phyloP scores from a whole-genome alignment of 2,113 vertebrate genomes.

The Phainopepla nitens region DNA sequence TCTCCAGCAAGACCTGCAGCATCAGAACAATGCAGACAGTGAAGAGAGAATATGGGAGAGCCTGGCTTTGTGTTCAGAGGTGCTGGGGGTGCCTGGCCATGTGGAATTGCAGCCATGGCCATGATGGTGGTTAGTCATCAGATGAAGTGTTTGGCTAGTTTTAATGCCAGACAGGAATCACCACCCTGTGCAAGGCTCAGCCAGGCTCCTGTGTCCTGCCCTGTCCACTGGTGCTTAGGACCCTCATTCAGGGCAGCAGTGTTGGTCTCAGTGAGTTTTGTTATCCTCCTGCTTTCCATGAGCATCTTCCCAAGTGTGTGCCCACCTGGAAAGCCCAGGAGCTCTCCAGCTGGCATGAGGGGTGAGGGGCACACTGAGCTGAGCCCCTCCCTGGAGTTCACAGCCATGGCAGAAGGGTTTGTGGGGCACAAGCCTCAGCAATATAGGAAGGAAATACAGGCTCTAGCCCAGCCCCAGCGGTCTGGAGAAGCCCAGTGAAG shows the following conservation, averaged over 20 bases:
- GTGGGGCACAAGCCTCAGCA: neutral
- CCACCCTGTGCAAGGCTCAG: neutral
- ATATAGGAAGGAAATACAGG: neutral
- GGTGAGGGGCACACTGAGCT: neutral
- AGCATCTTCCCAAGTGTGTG: neutral
- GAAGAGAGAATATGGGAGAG: neutral
- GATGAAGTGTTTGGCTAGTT: neutral
- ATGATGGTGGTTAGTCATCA: rapidly evolving
- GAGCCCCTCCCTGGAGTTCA: neutral
- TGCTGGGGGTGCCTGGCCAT: rapidly evolving
- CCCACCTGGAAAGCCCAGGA: neutral
- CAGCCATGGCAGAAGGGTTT: neutral
- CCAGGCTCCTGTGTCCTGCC: neutral
- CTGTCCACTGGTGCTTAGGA: neutral
- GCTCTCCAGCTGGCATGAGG: neutral
- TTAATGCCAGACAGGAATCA: neutral
- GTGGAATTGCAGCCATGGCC: neutral
- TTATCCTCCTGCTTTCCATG: neutral
- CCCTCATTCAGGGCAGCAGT: neutral
- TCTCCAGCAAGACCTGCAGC: neutral
- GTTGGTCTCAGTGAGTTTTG: neutral
- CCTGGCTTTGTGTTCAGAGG: neutral
- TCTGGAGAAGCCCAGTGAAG: neutral
- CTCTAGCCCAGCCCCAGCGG: neutral
- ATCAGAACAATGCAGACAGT: neutral